Evolutionary conservation across 2,888 invertebrate species (phyloP), one percentile per base, ranked within the genome.

Genomic region (Lithophane leautieri): DNA sequence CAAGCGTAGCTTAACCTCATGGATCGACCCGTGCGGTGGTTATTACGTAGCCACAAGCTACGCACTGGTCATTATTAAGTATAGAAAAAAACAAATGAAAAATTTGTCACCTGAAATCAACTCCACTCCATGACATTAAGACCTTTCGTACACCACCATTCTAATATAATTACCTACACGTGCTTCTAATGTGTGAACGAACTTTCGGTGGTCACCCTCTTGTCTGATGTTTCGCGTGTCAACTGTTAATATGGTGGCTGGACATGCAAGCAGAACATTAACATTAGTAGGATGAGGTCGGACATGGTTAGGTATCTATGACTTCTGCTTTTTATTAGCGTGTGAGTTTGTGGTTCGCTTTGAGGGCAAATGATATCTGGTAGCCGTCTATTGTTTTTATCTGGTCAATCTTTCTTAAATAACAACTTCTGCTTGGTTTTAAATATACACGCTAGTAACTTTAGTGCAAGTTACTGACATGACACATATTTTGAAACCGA

Each of bases 251-350:
- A 88, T 84, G 76, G 87, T 67, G 73, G 84, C 71, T 73, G 77
- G 70, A 86, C 92, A 92, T 90, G 92, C 92, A 79, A 91, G 73
- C 63, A 58, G 69, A 71, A 83, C 91, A 91, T 92, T 91, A 91
- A 47, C 87, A 90, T 91, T 91, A 91, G 81, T 73, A 54, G 82
- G 87, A 89, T 90, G 87, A 87, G 87, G 87, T 81, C 74, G 78
- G 66, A 74, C 75, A 79, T 71, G 34, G 54, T 73, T 73, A 70
- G 67, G 63, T 83, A 83, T 80, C 84, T 84, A 87, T 86, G 83
- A 86, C 81, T 85, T 79, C 34, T 74, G 54, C 16, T 78, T 78
- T 81, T n/a, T 76, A 70, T 67, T 79, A 80, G 14, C 42, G 34
- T 65, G 67, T 81, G 60, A 68, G 68, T 62, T 71, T 70, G 58